phyloP scores from a whole-genome alignment of 2,113 vertebrate species.

The Bambusicola thoracicus region DNA sequence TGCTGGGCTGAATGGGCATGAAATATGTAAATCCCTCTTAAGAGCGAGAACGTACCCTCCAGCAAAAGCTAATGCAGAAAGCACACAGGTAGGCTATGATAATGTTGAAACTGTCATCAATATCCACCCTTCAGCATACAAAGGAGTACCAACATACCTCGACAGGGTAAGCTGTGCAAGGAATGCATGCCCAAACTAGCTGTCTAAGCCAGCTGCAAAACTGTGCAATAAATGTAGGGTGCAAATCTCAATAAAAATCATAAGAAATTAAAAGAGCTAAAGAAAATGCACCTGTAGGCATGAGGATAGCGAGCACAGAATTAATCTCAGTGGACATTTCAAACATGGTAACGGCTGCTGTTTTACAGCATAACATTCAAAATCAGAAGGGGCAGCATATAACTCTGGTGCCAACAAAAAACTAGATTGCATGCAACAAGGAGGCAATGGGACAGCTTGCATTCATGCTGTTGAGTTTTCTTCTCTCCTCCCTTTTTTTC shows the following conservation, averaged over 20 bases:
- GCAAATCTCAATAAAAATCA: neutral
- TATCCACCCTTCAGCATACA: neutral
- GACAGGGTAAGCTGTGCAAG: neutral
- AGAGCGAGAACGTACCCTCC: constrained; percentile 16
- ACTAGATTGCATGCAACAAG: neutral
- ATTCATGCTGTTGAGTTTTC: neutral
- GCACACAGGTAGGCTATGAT: constrained; percentile 9
- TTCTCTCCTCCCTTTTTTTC: neutral
- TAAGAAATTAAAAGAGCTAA: neutral
- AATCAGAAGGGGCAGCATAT: neutral
- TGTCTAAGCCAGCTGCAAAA: neutral
- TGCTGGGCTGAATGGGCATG: constrained; percentile 55
- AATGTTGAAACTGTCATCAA: constrained; percentile 9
- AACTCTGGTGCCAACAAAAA: neutral
- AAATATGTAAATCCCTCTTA: constrained; percentile 62
- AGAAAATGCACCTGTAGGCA: neutral
- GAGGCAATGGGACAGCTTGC: neutral
- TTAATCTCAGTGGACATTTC: neutral
- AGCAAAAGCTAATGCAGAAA: constrained; percentile 37
- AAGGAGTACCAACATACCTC: neutral
- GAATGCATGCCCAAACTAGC: neutral
- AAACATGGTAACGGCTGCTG: neutral
- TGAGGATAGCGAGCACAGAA: neutral
- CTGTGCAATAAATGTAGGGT: neutral
- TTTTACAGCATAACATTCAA: neutral